phyloP scores from a whole-genome alignment of 2,113 vertebrate species.

The Plecturocebus donacophilus region DNA sequence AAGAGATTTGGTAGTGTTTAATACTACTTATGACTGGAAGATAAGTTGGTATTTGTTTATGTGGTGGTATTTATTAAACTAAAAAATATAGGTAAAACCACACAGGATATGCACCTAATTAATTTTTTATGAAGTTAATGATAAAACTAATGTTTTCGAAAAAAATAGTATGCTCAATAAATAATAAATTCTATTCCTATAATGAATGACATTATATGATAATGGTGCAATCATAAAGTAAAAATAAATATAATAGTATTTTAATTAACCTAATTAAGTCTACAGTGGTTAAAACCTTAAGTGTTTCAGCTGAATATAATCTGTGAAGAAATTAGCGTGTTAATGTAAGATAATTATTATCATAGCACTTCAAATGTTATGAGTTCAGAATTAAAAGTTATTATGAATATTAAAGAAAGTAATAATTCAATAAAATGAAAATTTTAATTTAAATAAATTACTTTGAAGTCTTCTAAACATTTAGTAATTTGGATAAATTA shows the following conservation, averaged over 20 bases:
- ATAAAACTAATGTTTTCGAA: conserved; percentile 54
- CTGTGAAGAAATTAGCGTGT: conserved; percentile 77
- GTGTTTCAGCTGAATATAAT: conserved; percentile 67
- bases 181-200: conserved; percentile 44
- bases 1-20: background rate
- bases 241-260: conserved; percentile 69
- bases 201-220: conserved; percentile 78
- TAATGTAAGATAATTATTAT: conserved; percentile 70
- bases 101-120: conserved; percentile 44
- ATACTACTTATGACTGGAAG: background rate
- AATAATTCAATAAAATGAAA: conserved; percentile 30
- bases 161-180: background rate
- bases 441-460: conserved; percentile 42
- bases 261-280: conserved; percentile 80
- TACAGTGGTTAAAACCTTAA: conserved; percentile 44
- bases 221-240: conserved; percentile 71
- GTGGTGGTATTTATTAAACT: background rate
- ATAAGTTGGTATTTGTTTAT: background rate
- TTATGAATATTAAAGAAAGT: conserved; percentile 44
- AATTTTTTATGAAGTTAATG: conserved; percentile 53
- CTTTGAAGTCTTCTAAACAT: background rate
- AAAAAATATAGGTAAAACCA: background rate
- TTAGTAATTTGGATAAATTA: conserved; percentile 29
- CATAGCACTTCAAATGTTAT: conserved; percentile 72
- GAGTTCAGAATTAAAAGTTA: conserved; percentile 56